Evolutionary conservation across 2,797 vertebrate species (phyloP).

Genomic region (Odontamblyopus rebecca): DNA sequence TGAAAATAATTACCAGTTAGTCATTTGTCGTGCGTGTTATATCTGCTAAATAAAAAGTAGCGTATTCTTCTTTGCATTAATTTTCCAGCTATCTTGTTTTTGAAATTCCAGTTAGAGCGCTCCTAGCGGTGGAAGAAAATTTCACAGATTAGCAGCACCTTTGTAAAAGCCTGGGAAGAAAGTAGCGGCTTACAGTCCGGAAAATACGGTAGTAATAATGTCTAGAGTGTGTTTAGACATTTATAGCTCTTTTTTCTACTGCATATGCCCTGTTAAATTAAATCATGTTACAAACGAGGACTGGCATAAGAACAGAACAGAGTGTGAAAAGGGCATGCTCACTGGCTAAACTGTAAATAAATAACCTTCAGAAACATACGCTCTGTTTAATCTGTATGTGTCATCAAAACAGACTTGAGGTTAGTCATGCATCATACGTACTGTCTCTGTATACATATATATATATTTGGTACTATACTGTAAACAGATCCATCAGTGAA

Average conservation of each 20-base stretch:
- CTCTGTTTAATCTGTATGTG: slow-evolving; percentile 31
- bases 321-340: slow-evolving; percentile 31
- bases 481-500: slow-evolving; percentile 22
- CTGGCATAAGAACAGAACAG: slow-evolving; percentile 23
- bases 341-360: slow-evolving; percentile 53
- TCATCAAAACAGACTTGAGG: slow-evolving; percentile 33
- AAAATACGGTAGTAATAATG: not conserved
- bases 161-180: too few species aligned
- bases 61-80: too few species aligned
- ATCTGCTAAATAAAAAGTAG: too few species aligned
- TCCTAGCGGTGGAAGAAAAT: too few species aligned
- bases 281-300: slow-evolving; percentile 18
- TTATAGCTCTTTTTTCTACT: not conserved
- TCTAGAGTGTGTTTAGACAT: not conserved
- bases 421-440: slow-evolving; percentile 57
- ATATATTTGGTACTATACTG: not conserved
- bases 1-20: too few species aligned
- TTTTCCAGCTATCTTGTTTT: too few species aligned
- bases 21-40: too few species aligned
- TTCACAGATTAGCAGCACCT: too few species aligned
- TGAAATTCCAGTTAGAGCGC: too few species aligned
- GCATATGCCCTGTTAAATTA: slow-evolving; percentile 12
- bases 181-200: too few species aligned
- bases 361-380: slow-evolving; percentile 42
- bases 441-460: not conserved